Conservation (phyloP, 2,113 vertebrate species). For the Microcebus griseorufus region DNA sequence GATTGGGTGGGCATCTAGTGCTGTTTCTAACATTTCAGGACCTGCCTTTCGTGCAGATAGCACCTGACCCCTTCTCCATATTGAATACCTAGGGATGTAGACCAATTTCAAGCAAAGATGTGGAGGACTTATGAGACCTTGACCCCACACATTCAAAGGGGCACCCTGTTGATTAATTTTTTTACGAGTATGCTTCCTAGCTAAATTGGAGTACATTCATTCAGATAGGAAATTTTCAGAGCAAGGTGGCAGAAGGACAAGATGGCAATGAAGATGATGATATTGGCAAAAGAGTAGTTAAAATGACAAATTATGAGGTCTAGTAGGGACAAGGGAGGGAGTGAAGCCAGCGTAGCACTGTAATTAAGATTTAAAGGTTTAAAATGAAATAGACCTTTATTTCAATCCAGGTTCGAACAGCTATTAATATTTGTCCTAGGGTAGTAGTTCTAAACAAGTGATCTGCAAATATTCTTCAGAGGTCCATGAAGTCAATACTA, state of each 20-base stretch:
- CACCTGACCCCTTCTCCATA: background rate
- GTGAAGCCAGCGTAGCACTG: background rate
- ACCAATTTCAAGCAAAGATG: background rate
- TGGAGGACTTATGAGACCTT: background rate
- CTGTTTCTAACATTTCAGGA: background rate
- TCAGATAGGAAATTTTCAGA: background rate
- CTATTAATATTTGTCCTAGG: background rate
- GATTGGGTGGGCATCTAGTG: too few species aligned
- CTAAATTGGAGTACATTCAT: background rate
- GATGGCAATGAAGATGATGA: accelerated
- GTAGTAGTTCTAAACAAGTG: background rate
- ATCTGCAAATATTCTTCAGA: background rate
- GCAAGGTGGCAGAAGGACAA: background rate
- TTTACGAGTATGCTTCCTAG: background rate
- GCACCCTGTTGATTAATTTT: background rate
- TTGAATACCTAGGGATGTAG: background rate
- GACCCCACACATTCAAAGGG: background rate
- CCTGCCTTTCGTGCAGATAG: background rate
- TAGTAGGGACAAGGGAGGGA: background rate
- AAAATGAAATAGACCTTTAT: background rate
- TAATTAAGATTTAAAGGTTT: background rate
- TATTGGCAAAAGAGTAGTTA: background rate
- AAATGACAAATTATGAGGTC: background rate
- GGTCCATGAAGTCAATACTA: background rate
- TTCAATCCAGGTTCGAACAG: background rate